phyloP scores from a whole-genome alignment of 2,888 invertebrate genomes.

The Dastarcus helophoroides region DNA sequence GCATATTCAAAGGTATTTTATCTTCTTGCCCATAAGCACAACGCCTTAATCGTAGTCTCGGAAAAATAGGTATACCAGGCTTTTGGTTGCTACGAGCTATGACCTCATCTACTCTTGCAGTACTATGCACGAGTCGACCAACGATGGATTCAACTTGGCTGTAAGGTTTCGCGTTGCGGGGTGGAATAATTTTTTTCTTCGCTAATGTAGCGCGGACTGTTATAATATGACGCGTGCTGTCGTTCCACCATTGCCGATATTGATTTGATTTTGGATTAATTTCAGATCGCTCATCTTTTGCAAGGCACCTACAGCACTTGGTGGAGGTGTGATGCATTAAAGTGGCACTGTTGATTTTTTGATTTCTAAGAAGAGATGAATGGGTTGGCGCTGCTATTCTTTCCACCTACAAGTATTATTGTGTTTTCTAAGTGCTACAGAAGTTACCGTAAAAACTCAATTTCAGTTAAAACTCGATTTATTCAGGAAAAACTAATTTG shows the following conservation, averaged over 20 bases:
- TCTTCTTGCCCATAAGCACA: constrained; percentile 10
- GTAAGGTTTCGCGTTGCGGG: constrained; percentile 15
- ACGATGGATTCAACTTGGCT: constrained; percentile 21
- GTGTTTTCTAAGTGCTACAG: constrained; percentile 6
- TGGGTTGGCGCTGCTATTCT: constrained; percentile 56
- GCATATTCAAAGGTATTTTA: constrained; percentile 6
- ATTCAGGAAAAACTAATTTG: too few relatives aligned
- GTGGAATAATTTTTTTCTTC: constrained; percentile 28
- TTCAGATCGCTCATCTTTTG: constrained; percentile 20
- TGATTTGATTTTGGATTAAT: constrained; percentile 18
- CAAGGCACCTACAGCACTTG: constrained; percentile 19
- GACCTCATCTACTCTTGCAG: constrained; percentile 29
- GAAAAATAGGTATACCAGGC: constrained; percentile 27
- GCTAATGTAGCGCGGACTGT: constrained; percentile 26
- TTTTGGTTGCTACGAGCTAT: constrained; percentile 23
- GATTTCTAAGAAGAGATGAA: constrained; percentile 40
- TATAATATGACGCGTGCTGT: constrained; percentile 31
- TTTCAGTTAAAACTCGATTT: too few relatives aligned
- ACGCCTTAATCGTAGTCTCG: constrained; percentile 30
- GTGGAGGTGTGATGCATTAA: constrained; percentile 14
- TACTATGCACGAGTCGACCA: constrained; percentile 16
- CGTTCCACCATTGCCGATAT: constrained; percentile 33
- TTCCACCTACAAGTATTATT: constrained; percentile 40
- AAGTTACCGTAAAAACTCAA: neutral
- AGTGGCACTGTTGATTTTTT: constrained; percentile 28